Conservation (phyloP, 2,113 vertebrate genomes). For the Dunckerocampus dactyliophorus region DNA sequence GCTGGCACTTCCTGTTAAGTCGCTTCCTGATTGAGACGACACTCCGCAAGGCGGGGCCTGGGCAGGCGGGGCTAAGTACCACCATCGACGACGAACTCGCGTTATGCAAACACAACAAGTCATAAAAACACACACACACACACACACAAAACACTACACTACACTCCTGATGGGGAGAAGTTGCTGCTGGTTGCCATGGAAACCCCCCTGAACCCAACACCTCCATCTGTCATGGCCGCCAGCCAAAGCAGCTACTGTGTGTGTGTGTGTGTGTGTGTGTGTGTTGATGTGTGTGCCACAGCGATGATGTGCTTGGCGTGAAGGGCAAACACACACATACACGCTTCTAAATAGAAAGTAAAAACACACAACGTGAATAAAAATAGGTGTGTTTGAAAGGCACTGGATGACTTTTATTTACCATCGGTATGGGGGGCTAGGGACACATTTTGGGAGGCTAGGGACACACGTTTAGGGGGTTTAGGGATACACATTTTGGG, state of each 20-base stretch:
- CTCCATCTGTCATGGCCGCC: slow-evolving; percentile 77
- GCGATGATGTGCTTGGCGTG: slow-evolving; percentile 17
- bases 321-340: slow-evolving; percentile 22
- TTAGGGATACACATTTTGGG: no score
- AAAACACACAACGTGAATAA: not conserved
- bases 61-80: no score
- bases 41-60: no score
- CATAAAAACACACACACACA: slow-evolving; percentile 16
- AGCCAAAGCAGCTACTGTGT: slow-evolving; percentile 42
- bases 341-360: not conserved
- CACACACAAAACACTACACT: slow-evolving; percentile 43
- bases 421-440: no score
- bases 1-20: no score
- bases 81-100: no score
- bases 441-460: no score
- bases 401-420: no score
- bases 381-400: not conserved
- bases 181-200: slow-evolving; percentile 72
- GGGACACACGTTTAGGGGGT: no score
- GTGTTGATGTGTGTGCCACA: slow-evolving; percentile 23
- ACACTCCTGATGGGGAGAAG: slow-evolving; percentile 36
- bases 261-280: slow-evolving; percentile 10
- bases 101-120: slow-evolving; percentile 25
- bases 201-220: slow-evolving; percentile 71
- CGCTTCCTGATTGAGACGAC: not conserved